These are phyloP conservation scores for Orchesella cincta DNA, from an alignment of 1,140 invertebrate species.

Conservation along the genomic window DNA sequence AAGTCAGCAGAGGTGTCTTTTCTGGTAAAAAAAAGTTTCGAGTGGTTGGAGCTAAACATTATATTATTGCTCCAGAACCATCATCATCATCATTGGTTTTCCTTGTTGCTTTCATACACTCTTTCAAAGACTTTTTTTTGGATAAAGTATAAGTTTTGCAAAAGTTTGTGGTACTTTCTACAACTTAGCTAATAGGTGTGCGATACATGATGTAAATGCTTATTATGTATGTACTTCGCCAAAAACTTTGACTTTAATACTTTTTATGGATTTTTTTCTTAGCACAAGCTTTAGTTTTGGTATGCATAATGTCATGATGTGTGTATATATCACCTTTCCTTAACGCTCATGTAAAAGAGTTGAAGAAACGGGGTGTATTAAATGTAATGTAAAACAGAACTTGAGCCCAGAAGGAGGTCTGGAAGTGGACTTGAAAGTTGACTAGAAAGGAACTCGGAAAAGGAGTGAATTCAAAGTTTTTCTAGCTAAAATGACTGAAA, in stretches of 20 bases:
- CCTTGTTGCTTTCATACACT: no score
- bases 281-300: not conserved
- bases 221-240: not conserved
- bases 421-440: not conserved
- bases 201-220: no score
- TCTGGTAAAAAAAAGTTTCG: not conserved
- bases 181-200: not conserved
- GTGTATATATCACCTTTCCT: not conserved
- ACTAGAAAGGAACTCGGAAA: not conserved
- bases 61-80: not conserved
- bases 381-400: not conserved
- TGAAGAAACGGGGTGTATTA: not conserved
- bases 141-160: no score
- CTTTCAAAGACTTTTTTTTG: no score
- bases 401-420: not conserved
- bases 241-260: not conserved
- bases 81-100: not conserved
- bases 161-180: not conserved
- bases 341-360: not conserved
- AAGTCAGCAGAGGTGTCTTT: not conserved
- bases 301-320: conserved; percentile 3
- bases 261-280: conserved; percentile 4
- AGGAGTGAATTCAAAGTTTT: not conserved
- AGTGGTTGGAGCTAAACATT: not conserved
- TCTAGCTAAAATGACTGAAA: not conserved